Conservation (phyloP, 1,140 invertebrate species). For the Papilio polyxenes region DNA sequence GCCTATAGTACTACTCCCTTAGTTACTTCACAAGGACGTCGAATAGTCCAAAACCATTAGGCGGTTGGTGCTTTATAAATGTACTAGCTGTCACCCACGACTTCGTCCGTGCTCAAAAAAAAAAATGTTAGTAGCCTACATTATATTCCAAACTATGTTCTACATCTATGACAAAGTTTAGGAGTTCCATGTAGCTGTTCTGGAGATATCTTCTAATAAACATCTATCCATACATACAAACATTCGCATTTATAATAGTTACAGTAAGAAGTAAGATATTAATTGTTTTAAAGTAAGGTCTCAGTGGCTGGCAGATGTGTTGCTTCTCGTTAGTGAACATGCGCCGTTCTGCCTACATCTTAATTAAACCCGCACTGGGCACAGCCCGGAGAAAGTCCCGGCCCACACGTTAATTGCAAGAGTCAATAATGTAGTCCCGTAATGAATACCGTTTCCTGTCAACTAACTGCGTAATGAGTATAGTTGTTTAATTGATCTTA, state of each 20-base stretch:
- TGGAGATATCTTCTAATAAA: too few species aligned
- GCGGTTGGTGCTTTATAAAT: not conserved
- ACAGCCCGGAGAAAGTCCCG: slow-evolving; percentile 46
- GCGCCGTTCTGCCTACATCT: slow-evolving; percentile 74
- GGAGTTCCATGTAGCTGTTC: too few species aligned
- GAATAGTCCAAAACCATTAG: not conserved
- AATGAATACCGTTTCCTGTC: slow-evolving; percentile 34
- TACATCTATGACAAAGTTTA: too few species aligned
- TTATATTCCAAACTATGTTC: too few species aligned
- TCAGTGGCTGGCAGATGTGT: slow-evolving; percentile 58
- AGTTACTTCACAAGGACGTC: not conserved
- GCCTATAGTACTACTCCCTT: too few species aligned
- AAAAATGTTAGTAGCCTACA: too few species aligned
- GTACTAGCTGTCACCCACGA: not conserved
- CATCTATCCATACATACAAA: too few species aligned
- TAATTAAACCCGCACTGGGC: slow-evolving; percentile 61
- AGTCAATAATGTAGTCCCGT: slow-evolving; percentile 29
- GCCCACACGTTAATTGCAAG: slow-evolving; percentile 29
- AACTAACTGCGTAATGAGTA: slow-evolving; percentile 30
- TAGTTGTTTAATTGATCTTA: slow-evolving; percentile 35
- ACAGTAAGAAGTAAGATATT: not conserved
- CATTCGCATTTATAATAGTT: too few species aligned
- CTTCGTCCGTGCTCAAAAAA: too few species aligned
- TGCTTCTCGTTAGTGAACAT: slow-evolving; percentile 71
- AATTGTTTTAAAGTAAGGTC: slow-evolving; percentile 39